Conservation (phyloP, 2,888 invertebrate species). For the Tenthredo notha region DNA sequence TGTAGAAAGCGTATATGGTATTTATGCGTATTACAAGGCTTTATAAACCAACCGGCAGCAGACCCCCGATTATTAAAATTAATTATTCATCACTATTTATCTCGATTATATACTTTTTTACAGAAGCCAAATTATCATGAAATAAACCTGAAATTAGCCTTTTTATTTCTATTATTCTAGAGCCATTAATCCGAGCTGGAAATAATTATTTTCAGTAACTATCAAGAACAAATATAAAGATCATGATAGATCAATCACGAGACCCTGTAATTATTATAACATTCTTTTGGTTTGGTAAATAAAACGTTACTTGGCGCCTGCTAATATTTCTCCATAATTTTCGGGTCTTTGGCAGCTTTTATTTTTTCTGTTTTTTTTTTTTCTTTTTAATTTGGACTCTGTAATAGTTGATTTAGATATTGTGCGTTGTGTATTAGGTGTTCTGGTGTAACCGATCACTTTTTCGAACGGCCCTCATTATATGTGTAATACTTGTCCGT, state of each 20-base stretch:
- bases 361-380: background rate
- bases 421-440: background rate
- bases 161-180: background rate
- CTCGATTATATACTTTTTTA: background rate
- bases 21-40: background rate
- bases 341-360: background rate
- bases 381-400: background rate
- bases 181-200: background rate
- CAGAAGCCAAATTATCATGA: slow-evolving; percentile 8
- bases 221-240: background rate
- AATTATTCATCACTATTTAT: background rate
- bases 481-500: slow-evolving; percentile 24
- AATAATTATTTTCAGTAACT: background rate
- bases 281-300: background rate
- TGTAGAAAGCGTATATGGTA: background rate
- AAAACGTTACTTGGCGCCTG: slow-evolving; percentile 24
- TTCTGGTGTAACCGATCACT: slow-evolving; percentile 40
- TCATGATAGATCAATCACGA: background rate
- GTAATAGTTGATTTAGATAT: background rate
- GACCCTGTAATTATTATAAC: background rate
- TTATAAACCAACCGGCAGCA: background rate
- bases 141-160: background rate
- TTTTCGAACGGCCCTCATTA: slow-evolving; percentile 6
- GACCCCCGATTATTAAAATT: background rate
- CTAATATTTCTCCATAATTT: slow-evolving; percentile 10